Conservation (phyloP, 2,113 vertebrate species). For the Dipodomys spectabilis region DNA sequence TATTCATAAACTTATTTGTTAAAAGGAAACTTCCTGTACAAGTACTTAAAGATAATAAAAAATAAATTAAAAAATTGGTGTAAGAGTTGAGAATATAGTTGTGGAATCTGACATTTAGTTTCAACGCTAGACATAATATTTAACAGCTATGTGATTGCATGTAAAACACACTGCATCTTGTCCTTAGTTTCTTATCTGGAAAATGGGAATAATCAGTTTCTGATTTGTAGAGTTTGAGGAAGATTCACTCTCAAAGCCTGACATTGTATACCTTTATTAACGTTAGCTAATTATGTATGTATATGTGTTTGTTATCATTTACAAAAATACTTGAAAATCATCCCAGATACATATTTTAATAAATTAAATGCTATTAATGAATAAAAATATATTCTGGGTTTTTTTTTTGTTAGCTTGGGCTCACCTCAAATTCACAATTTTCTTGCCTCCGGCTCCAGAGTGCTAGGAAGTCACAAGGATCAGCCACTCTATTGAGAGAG, state of each 20-base stretch:
- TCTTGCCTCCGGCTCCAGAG: too few relatives aligned
- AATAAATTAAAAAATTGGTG: background rate
- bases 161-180: background rate
- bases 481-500: background rate
- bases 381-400: background rate
- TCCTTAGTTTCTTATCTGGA: background rate
- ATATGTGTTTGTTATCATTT: background rate
- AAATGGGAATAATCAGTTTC: background rate
- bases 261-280: background rate
- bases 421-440: too few relatives aligned
- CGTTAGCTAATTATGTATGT: background rate
- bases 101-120: background rate
- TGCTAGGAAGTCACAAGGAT: too few relatives aligned
- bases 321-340: too few relatives aligned
- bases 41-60: too few relatives aligned
- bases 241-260: background rate
- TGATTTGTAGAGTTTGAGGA: background rate
- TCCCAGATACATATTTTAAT: too few relatives aligned
- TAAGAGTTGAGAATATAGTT: background rate
- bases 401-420: background rate
- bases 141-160: background rate
- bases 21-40: too few relatives aligned
- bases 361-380: too few relatives aligned
- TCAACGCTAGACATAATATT: background rate
- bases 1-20: too few relatives aligned